Evolutionary conservation across 2,113 vertebrate species (phyloP), one percentile per base, ranked within the genome.

Genomic region (Stigmatopora nigra): DNA sequence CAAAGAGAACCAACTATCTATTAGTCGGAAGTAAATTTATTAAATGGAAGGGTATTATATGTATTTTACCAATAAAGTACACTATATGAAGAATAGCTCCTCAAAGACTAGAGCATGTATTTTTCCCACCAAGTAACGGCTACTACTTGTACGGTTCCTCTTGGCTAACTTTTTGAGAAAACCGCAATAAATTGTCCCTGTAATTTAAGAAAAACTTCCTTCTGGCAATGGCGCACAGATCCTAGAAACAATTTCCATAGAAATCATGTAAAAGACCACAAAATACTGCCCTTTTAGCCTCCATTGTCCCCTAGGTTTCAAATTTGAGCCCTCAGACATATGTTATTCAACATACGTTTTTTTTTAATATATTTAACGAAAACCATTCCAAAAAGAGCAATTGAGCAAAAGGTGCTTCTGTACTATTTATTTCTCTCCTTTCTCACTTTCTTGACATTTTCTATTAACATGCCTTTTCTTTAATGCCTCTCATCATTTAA

Each of bases 351-450:
- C 9, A 7, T 41, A 10, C 0, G 38, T 41, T 41, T 2, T 41
- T 41, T 41, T 3, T 41, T 38, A 38, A n/a, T n/a, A n/a, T n/a
- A n/a, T 31, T 31, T 31, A 31, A 31, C 25, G 25, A 31, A 31
- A 31, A 52, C 5, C 51, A 53, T 20, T 55, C 12, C 73, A 65
- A 57, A 73, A 53, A 22, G 47, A 67, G 61, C 25, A 16, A 71
- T 67, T 65, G 75, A 73, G 74, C 70, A 74, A 74, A 74, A 75
- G 66, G 67, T 71, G 77, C 82, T 85, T 76, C 64, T 74, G 80
- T 80, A 81, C 47, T 83, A 83, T 83, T 81, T 81, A 77, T 86
- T 82, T 82, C 12, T 82, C 78, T 82, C 67, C 51, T 70, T 31
- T 65, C 58, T 64, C 71, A 70, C 69, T 53, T 38, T 67, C 41